Evolutionary conservation across 2,888 invertebrate species (phyloP).

Genomic region (Eupithecia tripunctaria): DNA sequence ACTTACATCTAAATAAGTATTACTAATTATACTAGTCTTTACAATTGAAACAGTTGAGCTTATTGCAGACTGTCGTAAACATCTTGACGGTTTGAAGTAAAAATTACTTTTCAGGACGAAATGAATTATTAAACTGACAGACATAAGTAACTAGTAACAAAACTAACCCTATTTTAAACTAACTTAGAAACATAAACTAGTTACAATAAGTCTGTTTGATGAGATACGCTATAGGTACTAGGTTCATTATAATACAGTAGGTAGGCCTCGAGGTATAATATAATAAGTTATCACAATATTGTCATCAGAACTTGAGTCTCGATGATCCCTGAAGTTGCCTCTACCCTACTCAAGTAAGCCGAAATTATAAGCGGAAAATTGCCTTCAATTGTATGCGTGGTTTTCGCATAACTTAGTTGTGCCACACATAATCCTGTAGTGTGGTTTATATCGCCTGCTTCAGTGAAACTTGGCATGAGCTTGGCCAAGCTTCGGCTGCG

Average conservation of each 20-base stretch:
- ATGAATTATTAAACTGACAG: too few species aligned
- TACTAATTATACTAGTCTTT: too few species aligned
- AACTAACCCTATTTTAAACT: too few species aligned
- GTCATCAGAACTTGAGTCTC: not conserved
- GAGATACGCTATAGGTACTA: not conserved
- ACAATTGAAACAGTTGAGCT: too few species aligned
- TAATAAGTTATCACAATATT: constrained; percentile 2
- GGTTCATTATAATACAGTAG: not conserved
- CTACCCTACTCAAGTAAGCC: constrained; percentile 10
- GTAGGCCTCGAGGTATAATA: not conserved
- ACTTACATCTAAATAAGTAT: too few species aligned
- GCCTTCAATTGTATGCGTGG: constrained; percentile 21
- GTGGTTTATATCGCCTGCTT: constrained; percentile 10
- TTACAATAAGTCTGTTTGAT: too few species aligned
- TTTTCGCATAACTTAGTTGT: constrained; percentile 18
- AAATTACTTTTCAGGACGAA: too few species aligned
- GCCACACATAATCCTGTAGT: constrained; percentile 1
- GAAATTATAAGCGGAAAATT: constrained; percentile 27
- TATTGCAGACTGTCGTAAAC: too few species aligned
- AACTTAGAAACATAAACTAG: too few species aligned
- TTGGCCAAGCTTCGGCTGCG: not conserved
- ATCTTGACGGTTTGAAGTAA: too few species aligned
- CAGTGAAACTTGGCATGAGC: not conserved
- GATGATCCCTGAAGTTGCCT: constrained; percentile 3
- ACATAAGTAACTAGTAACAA: too few species aligned